Percentiles rank a stretch among this genome's conserved stretches.
These are phyloP conservation scores for Casuarius casuarius DNA, from an alignment of 2,113 vertebrate species.

Conservation along the genomic window DNA sequence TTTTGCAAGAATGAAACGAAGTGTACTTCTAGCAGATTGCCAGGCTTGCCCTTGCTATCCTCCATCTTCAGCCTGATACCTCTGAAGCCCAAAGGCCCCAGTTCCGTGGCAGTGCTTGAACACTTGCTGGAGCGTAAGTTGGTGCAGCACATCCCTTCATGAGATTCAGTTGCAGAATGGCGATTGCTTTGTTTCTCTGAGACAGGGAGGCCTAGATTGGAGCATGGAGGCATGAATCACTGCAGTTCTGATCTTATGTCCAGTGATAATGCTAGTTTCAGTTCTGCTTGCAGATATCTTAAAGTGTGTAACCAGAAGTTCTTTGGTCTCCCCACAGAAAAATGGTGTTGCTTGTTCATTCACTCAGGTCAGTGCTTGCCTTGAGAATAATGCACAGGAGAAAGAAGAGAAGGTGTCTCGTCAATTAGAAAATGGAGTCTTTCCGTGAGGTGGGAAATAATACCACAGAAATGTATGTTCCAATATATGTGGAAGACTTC, in stretches of 20 bases:
- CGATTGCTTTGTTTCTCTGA: neutral
- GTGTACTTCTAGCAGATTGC: neutral
- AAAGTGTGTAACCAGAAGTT: neutral
- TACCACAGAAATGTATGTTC: neutral
- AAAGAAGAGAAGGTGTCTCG: neutral
- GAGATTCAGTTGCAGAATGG: neutral
- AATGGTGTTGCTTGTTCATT: neutral
- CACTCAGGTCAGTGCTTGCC: neutral
- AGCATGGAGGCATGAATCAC: neutral
- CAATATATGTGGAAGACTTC: neutral
- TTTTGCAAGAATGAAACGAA: neutral
- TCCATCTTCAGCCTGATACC: neutral
- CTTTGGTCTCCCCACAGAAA: neutral
- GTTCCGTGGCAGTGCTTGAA: neutral
- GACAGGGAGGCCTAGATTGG: neutral
- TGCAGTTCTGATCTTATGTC: neutral
- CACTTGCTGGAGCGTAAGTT: neutral
- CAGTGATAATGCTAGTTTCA: constrained; percentile 1
- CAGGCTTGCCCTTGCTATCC: neutral
- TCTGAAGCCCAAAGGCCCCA: neutral
- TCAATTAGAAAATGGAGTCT: neutral
- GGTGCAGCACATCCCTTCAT: neutral
- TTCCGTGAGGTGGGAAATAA: neutral
- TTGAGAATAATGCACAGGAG: neutral
- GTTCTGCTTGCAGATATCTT: neutral